Percentiles rank a stretch among this genome's conserved stretches.
These are phyloP conservation scores for Isaurus tuberculatus DNA, from an alignment of 92 coral and sea anemone species.

Conservation along the genomic window DNA sequence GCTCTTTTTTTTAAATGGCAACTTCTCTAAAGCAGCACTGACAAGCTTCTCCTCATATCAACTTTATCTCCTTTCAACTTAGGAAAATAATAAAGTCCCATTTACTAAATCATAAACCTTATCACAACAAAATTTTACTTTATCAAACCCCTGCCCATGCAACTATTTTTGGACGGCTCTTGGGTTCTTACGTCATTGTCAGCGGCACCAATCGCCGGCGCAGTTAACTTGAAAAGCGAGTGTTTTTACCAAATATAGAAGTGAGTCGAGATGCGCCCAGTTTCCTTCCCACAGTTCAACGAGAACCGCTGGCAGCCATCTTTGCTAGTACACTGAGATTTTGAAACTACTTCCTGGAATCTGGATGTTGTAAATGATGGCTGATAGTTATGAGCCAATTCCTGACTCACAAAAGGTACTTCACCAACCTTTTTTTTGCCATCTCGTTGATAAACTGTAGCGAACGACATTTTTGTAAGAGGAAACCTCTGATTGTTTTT, in stretches of 20 bases:
- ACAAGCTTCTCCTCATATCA: neutral
- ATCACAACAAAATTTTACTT: neutral
- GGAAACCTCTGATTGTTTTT: slow-evolving; percentile 45
- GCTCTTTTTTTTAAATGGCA: slow-evolving; percentile 27
- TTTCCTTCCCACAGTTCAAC: slow-evolving; percentile 69
- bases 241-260: slow-evolving; percentile 34
- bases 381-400: slow-evolving; percentile 93
- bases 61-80: neutral
- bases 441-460: slow-evolving; percentile 3
- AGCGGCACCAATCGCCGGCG: slow-evolving; percentile 40
- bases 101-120: neutral
- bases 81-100: neutral
- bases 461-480: slow-evolving; percentile 12
- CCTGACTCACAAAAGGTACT: slow-evolving; percentile 93
- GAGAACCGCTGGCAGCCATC: slow-evolving; percentile 73
- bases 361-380: slow-evolving; percentile 79
- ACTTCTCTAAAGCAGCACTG: neutral
- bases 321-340: slow-evolving; percentile 57
- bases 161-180: slow-evolving; percentile 8
- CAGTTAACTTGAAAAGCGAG: neutral
- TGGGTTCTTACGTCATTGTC: slow-evolving; percentile 18
- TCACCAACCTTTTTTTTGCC: neutral
- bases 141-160: neutral
- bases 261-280: slow-evolving; percentile 37
- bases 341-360: slow-evolving; percentile 53